Percentiles rank a stretch among this genome's conserved stretches.
Conservation (phyloP, 1,140 invertebrate genomes). For the Platyscapa corneri region DNA sequence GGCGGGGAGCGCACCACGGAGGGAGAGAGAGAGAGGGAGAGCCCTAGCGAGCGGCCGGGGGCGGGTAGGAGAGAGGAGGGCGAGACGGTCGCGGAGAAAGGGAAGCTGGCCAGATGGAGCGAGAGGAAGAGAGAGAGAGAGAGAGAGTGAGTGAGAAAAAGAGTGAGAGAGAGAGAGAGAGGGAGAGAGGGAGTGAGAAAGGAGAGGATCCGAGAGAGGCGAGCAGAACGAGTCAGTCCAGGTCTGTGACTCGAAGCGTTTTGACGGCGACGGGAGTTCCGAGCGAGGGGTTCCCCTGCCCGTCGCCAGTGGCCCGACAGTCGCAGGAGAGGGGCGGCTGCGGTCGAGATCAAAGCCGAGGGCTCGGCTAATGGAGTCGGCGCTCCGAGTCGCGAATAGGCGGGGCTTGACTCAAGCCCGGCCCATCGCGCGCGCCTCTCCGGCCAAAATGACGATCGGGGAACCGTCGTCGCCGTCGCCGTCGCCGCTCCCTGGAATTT, state of each 20-base stretch:
- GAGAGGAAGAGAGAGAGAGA: background rate
- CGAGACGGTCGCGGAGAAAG: background rate
- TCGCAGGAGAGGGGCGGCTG: constrained; percentile 45
- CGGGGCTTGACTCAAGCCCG: constrained; percentile 15
- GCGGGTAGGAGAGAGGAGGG: background rate
- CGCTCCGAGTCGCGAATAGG: background rate
- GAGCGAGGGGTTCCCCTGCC: constrained; percentile 38
- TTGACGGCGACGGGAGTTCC: constrained; percentile 55
- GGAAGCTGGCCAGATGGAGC: background rate
- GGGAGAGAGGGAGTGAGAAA: constrained; percentile 14
- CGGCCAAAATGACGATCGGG: constrained; percentile 71
- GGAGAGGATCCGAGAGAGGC: constrained; percentile 41
- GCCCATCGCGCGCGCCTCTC: constrained; percentile 40
- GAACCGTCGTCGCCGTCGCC: too few relatives aligned
- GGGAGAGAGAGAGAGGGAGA: background rate
- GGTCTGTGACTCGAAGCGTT: constrained; percentile 71
- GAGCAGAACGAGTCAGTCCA: constrained; percentile 63
- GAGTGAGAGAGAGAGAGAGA: constrained; percentile 36
- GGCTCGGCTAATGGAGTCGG: constrained; percentile 45
- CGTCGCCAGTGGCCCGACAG: background rate
- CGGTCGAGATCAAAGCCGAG: constrained; percentile 57
- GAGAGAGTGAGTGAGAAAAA: constrained; percentile 19
- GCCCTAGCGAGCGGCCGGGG: background rate
- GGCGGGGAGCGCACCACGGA: too few relatives aligned
- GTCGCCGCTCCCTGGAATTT: constrained; percentile 63